Percentiles rank a stretch among this genome's conserved stretches.
These are phyloP conservation scores for Nesospiza acunhae DNA, from an alignment of 2,113 vertebrate species.

Conservation along the genomic window DNA sequence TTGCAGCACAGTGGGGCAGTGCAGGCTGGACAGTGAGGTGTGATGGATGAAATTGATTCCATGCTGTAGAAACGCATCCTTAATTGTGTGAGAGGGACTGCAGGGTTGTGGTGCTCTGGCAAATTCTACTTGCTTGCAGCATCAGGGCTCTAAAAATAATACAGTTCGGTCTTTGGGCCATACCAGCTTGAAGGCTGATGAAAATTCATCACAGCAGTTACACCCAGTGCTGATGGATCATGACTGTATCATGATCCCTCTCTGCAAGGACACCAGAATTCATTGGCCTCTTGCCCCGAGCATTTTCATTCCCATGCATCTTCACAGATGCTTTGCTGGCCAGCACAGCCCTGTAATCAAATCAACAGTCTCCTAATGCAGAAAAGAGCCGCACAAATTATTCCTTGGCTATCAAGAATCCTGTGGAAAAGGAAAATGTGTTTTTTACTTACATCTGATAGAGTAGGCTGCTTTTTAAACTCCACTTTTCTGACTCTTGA, in stretches of 20 bases:
- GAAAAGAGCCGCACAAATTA: neutral
- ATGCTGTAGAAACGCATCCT: fast-evolving
- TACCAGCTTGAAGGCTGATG: neutral
- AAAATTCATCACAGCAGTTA: neutral
- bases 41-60: fast-evolving
- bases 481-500: fast-evolving
- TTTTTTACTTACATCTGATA: neutral
- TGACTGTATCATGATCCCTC: neutral
- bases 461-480: neutral
- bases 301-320: neutral
- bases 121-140: neutral
- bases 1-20: neutral
- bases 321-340: neutral
- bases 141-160: neutral
- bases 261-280: neutral
- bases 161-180: neutral
- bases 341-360: neutral
- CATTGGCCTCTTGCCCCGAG: neutral
- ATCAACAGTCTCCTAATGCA: neutral
- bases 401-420: neutral
- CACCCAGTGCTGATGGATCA: neutral
- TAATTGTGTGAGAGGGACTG: neutral
- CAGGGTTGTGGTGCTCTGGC: neutral
- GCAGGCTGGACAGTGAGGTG: fast-evolving
- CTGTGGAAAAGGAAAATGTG: neutral